A percentile compares a stretch with the other conserved stretches of the same genome.
phyloP scores from a whole-genome alignment of 37 sponge, comb jelly and placozoan genomes.

The Halichondria panicea region DNA sequence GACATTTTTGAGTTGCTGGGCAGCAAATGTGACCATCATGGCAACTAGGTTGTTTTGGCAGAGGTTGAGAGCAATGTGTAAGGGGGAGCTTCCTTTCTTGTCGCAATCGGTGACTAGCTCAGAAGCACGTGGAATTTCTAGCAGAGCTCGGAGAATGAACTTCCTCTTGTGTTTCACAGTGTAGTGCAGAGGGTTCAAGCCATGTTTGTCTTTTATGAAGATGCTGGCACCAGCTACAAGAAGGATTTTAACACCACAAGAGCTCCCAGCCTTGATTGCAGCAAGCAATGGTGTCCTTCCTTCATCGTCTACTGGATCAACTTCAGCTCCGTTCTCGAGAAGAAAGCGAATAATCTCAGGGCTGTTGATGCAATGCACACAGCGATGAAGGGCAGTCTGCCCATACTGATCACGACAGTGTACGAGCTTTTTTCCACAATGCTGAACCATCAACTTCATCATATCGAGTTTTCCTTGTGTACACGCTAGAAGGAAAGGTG shows the following conservation, averaged over 20 bases:
- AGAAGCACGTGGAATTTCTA: conserved; percentile 25
- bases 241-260: conserved; percentile 35
- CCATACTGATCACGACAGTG: conserved; percentile 28
- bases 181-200: conserved; percentile 58
- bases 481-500: conserved; percentile 74
- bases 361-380: conserved; percentile 35
- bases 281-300: conserved; percentile 68
- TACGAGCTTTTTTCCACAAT: conserved; percentile 23
- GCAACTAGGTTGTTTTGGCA: conserved; percentile 22
- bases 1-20: conserved; percentile 22
- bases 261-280: conserved; percentile 55
- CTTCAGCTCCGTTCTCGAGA: conserved; percentile 38
- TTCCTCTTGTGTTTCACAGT: conserved; percentile 38
- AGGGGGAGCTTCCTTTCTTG: conserved; percentile 31
- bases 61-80: conserved; percentile 44
- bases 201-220: conserved; percentile 25
- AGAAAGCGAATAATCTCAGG: conserved; percentile 42
- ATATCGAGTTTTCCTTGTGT: conserved; percentile 67
- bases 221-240: conserved; percentile 41
- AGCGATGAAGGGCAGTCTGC: conserved; percentile 56
- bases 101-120: conserved; percentile 38
- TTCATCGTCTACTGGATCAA: conserved; percentile 43
- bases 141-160: conserved; percentile 10
- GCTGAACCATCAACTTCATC: conserved; percentile 51
- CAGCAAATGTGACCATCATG: conserved; percentile 16